phyloP scores from a whole-genome alignment of 2,797 vertebrate species.

The Halcyon leucocephala region DNA sequence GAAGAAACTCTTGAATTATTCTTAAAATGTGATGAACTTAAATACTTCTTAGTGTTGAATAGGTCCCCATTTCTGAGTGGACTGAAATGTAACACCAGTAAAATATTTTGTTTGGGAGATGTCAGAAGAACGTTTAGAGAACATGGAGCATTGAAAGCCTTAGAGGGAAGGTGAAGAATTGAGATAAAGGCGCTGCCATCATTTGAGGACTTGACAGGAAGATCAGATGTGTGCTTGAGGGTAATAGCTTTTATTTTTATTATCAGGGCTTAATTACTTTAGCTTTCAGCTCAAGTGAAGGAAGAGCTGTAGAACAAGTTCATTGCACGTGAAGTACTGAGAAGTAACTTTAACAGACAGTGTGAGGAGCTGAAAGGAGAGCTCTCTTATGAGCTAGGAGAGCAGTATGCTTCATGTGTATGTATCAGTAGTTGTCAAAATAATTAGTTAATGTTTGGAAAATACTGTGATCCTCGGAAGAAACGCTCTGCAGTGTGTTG shows the following conservation, averaged over 20 bases:
- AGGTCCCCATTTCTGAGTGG: background rate
- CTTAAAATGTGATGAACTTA: background rate
- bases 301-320: background rate
- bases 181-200: background rate
- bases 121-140: background rate
- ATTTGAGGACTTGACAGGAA: background rate
- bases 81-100: background rate
- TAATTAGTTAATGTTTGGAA: background rate
- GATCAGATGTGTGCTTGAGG: background rate
- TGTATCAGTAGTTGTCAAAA: background rate
- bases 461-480: background rate
- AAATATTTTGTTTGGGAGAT: background rate
- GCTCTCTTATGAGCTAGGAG: background rate
- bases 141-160: background rate
- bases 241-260: background rate
- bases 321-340: background rate
- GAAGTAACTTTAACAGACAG: background rate
- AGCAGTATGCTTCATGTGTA: background rate
- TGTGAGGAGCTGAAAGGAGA: background rate
- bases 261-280: background rate
- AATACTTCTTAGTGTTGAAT: background rate
- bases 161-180: background rate
- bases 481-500: background rate
- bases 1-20: background rate
- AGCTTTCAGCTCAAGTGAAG: background rate